phyloP scores from a whole-genome alignment of 2,113 vertebrate species.

The Scomber scombrus region DNA sequence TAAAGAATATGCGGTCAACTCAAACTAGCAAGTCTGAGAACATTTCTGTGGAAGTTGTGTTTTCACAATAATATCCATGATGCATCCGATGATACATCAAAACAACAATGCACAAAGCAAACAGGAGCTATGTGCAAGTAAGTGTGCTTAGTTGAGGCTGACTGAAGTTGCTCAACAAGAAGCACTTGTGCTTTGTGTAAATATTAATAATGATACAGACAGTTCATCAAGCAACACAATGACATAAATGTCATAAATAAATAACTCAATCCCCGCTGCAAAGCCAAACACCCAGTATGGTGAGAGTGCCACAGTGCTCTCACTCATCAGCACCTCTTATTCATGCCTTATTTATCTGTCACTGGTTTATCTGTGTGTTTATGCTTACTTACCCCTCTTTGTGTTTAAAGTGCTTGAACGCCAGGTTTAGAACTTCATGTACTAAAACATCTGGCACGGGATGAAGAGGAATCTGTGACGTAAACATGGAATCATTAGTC shows the following conservation, averaged over 20 bases:
- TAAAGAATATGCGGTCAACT: background rate
- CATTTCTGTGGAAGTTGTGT: background rate
- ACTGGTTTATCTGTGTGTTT: background rate
- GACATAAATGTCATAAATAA: slow-evolving; percentile 10
- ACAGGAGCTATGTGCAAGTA: background rate
- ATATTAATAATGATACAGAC: slow-evolving; percentile 10
- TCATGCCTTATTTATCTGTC: background rate
- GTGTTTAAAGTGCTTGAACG: slow-evolving; percentile 99
- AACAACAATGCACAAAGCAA: background rate
- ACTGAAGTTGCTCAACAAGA: slow-evolving; percentile 19
- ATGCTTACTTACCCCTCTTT: slow-evolving; percentile 95
- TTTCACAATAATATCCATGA: no score
- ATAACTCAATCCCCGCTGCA: slow-evolving; percentile 10
- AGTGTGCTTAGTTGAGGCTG: background rate
- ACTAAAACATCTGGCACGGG: slow-evolving; percentile 99
- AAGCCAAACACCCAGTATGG: background rate
- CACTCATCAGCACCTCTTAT: slow-evolving; percentile 23
- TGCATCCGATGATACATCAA: background rate
- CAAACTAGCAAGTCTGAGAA: background rate
- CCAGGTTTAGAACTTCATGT: slow-evolving; percentile 99
- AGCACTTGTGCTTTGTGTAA: slow-evolving; percentile 10
- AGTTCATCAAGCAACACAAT: slow-evolving; percentile 10
- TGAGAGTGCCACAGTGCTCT: background rate
- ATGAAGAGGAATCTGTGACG: slow-evolving; percentile 97
- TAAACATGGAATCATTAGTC: slow-evolving; percentile 68